Evolutionary conservation across 2,113 vertebrate species (phyloP).

Genomic region (Orthonyx spaldingii): DNA sequence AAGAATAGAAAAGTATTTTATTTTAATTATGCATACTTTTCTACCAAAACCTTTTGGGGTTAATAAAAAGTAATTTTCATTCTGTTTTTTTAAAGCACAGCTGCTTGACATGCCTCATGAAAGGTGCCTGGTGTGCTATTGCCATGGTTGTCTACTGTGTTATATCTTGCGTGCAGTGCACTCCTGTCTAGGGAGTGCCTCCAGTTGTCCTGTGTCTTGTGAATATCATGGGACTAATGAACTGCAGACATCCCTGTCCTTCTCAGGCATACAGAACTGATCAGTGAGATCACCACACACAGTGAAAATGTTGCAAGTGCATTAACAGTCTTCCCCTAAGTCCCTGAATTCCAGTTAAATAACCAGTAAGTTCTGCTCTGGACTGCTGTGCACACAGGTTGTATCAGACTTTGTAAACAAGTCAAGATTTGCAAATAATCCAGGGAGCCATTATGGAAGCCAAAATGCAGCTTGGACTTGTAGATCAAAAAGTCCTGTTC

Average conservation of each 20-base stretch:
- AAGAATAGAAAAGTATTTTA: background rate
- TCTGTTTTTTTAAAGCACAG: background rate
- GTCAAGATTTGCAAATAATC: background rate
- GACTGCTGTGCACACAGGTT: background rate
- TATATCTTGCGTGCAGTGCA: rapidly evolving
- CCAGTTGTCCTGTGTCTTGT: background rate
- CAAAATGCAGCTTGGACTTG: background rate
- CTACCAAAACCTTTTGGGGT: background rate
- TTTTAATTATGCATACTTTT: background rate
- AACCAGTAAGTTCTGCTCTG: background rate
- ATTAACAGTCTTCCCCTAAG: rapidly evolving
- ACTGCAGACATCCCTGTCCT: background rate
- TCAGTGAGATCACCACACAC: background rate
- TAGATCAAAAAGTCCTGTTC: background rate
- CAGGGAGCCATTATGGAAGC: background rate
- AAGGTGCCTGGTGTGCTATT: background rate
- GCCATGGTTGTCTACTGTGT: background rate
- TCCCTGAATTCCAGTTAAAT: background rate
- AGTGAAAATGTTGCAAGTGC: background rate
- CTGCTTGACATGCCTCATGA: background rate
- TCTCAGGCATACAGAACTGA: background rate
- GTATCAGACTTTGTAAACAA: background rate
- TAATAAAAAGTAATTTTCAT: background rate
- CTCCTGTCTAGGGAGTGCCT: background rate
- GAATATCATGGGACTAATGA: background rate